Evolutionary conservation across 2,113 vertebrate genomes (phyloP).

Genomic region (Odontophorus gujanensis): DNA sequence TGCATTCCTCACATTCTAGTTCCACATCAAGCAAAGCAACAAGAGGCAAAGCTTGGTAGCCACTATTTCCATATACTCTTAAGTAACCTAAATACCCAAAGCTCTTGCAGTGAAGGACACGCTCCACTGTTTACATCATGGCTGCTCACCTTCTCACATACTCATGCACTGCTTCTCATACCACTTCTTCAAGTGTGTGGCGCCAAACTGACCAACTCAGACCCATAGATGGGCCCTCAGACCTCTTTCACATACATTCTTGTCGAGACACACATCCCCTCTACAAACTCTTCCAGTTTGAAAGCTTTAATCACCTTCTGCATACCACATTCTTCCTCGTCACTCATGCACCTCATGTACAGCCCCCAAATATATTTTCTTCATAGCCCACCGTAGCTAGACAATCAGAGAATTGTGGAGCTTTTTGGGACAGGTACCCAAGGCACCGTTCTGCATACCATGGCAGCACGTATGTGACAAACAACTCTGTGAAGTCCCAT

Average conservation of each 20-base stretch:
- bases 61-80: neutral
- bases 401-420: neutral
- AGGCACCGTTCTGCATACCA: neutral
- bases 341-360: neutral
- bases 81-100: neutral
- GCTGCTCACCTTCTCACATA: neutral
- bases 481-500: neutral
- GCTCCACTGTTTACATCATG: neutral
- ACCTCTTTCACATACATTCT: neutral
- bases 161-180: neutral
- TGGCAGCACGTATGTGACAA: rapidly evolving
- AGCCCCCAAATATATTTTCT: neutral
- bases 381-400: neutral
- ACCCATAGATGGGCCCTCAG: neutral
- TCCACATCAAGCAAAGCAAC: neutral
- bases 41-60: neutral
- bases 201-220: neutral
- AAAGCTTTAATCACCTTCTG: neutral
- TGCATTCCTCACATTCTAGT: neutral
- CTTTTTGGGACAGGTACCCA: neutral
- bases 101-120: neutral
- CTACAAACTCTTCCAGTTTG: too few species aligned
- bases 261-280: neutral
- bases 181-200: neutral
- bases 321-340: neutral